A percentile compares a stretch with the other conserved stretches of the same genome.
phyloP scores from a whole-genome alignment of 2,113 vertebrate genomes.

The Speoplatyrhinus poulsoni region DNA sequence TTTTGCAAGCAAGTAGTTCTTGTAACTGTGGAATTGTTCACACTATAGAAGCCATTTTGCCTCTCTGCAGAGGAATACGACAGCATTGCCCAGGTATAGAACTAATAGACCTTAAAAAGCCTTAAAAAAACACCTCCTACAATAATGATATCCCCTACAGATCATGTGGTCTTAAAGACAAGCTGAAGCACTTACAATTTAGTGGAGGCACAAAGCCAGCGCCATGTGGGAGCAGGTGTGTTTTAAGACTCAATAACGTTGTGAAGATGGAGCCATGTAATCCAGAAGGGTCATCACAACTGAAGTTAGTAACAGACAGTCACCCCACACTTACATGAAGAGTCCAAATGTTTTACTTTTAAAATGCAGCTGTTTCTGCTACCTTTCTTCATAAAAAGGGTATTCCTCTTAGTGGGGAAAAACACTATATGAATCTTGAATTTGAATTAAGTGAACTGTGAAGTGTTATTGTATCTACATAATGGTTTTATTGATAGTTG shows the following conservation, averaged over 20 bases:
- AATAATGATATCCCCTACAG: conserved; percentile 15
- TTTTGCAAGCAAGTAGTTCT: too few relatives aligned
- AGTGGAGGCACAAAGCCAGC: conserved; percentile 29
- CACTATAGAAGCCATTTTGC: background rate
- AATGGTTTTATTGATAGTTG: too few relatives aligned
- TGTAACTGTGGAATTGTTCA: background rate
- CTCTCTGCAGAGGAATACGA: background rate
- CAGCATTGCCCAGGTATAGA: conserved; percentile 21
- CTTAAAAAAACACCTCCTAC: background rate
- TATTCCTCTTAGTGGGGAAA: conserved; percentile 24
- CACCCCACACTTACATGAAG: conserved; percentile 57
- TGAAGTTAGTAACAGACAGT: conserved; percentile 13
- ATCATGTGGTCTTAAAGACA: conserved; percentile 39
- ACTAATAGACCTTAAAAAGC: background rate
- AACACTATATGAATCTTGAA: too few relatives aligned
- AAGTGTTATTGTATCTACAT: too few relatives aligned
- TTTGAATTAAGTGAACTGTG: too few relatives aligned
- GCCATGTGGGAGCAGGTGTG: conserved; percentile 64
- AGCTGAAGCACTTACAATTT: conserved; percentile 45
- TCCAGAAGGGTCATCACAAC: conserved; percentile 35
- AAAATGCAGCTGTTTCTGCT: conserved; percentile 32
- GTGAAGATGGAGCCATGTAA: conserved; percentile 53
- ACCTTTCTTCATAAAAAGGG: conserved; percentile 6
- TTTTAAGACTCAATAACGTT: conserved; percentile 67
- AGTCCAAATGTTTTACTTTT: conserved; percentile 48